A percentile compares a stretch with the other conserved stretches of the same genome.
Conservation (phyloP, 2,888 invertebrate species). For the Harpalus rubripes region DNA sequence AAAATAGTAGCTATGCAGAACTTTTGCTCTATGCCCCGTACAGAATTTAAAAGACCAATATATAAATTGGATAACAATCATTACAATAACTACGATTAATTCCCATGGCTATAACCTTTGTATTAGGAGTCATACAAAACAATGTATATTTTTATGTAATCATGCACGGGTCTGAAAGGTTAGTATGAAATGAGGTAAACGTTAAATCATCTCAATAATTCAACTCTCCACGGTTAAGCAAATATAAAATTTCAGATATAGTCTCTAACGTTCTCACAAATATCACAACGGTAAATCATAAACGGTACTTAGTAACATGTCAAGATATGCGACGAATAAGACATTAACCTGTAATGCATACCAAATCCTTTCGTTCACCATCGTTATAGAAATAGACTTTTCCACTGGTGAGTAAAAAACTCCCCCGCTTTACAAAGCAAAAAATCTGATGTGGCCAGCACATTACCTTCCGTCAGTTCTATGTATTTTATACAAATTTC, state of each 20-base stretch:
- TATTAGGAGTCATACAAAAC: background rate
- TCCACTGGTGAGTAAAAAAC: background rate
- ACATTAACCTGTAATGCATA: constrained; percentile 43
- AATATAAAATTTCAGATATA: constrained; percentile 41
- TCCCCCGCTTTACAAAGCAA: constrained; percentile 31
- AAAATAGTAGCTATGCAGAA: background rate
- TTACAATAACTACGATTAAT: background rate
- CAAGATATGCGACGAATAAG: constrained; percentile 52
- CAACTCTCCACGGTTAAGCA: constrained; percentile 24
- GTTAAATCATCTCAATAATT: background rate
- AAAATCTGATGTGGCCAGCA: too few relatives aligned
- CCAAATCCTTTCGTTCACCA: constrained; percentile 46
- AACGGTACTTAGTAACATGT: constrained; percentile 51
- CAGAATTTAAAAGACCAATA: background rate
- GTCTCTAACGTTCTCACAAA: constrained; percentile 36
- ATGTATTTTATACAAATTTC: too few relatives aligned
- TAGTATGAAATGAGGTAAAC: background rate
- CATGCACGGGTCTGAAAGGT: background rate
- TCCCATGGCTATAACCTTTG: background rate
- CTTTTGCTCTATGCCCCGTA: background rate
- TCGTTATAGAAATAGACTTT: constrained; percentile 24
- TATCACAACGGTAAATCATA: constrained; percentile 50
- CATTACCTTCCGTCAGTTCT: too few relatives aligned
- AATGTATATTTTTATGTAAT: background rate
- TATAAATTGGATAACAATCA: background rate